Conservation (phyloP, 92 coral and sea anemone genomes). For the Actinostola sp. region DNA sequence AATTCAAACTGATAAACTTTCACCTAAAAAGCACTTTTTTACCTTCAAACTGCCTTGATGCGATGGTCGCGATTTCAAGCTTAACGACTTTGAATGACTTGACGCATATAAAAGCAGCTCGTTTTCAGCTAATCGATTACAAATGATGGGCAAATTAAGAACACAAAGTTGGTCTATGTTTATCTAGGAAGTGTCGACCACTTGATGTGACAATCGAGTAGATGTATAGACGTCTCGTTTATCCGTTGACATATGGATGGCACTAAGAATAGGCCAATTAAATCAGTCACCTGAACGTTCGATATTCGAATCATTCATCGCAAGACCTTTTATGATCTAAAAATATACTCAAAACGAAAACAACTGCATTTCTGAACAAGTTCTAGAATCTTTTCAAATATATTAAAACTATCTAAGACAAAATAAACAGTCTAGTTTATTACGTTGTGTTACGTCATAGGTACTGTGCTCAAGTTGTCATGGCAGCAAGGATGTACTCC, state of each 20-base stretch:
- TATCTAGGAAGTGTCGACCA: slow-evolving; percentile 24
- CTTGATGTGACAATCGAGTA: slow-evolving; percentile 10
- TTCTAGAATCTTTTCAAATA: background rate
- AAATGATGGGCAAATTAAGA: slow-evolving; percentile 20
- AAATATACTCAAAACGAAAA: background rate
- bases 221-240: background rate
- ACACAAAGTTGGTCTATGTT: slow-evolving; percentile 4
- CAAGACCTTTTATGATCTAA: background rate
- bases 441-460: background rate
- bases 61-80: background rate
- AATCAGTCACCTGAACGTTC: background rate
- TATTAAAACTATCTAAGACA: no score
- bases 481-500: background rate
- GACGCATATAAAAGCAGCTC: background rate
- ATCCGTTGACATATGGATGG: slow-evolving; percentile 4
- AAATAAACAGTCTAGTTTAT: no score
- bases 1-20: background rate
- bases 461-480: background rate
- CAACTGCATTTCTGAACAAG: background rate
- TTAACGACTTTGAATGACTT: background rate
- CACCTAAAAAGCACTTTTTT: background rate
- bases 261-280: slow-evolving; percentile 8
- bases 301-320: slow-evolving; percentile 3
- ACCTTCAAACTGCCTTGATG: background rate
- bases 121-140: background rate